These are phyloP conservation scores for Pseudochaenichthys georgianus DNA, from an alignment of 2,797 vertebrate genomes.

Conservation along the genomic window DNA sequence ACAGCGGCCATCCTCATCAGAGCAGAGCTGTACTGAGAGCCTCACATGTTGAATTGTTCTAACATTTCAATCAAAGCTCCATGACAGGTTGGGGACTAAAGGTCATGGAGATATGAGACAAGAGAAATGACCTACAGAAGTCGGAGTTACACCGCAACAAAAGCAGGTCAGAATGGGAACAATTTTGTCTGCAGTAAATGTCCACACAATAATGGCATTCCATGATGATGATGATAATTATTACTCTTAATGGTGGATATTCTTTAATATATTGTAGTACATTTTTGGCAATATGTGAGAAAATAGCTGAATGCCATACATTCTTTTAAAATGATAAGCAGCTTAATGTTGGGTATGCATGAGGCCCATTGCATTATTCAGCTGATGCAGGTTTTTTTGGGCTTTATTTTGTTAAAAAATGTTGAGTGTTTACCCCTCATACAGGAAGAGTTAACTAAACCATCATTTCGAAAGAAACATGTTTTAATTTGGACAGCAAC, in stretches of 20 bases:
- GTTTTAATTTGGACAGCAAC: neutral
- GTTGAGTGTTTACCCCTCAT: neutral
- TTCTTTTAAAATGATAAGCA: neutral
- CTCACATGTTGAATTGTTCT: neutral
- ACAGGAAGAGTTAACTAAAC: neutral
- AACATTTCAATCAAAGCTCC: too few relatives aligned
- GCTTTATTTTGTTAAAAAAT: neutral
- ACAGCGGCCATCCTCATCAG: neutral
- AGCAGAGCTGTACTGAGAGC: neutral
- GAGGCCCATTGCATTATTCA: neutral
- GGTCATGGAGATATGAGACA: too few relatives aligned
- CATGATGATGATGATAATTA: too few relatives aligned
- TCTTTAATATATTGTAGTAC: too few relatives aligned
- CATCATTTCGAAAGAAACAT: neutral
- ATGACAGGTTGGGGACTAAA: too few relatives aligned
- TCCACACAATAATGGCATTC: too few relatives aligned
- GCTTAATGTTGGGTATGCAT: neutral
- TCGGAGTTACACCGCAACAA: neutral
- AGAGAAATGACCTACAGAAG: neutral
- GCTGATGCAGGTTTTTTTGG: neutral
- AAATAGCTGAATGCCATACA: too few relatives aligned
- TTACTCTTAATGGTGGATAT: too few relatives aligned
- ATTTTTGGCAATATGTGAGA: too few relatives aligned
- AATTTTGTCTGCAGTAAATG: too few relatives aligned
- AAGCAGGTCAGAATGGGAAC: too few relatives aligned